Evolutionary conservation across 2,888 invertebrate species (phyloP), one percentile per base, ranked within the genome.

Genomic region (Syrista parreyssii): DNA sequence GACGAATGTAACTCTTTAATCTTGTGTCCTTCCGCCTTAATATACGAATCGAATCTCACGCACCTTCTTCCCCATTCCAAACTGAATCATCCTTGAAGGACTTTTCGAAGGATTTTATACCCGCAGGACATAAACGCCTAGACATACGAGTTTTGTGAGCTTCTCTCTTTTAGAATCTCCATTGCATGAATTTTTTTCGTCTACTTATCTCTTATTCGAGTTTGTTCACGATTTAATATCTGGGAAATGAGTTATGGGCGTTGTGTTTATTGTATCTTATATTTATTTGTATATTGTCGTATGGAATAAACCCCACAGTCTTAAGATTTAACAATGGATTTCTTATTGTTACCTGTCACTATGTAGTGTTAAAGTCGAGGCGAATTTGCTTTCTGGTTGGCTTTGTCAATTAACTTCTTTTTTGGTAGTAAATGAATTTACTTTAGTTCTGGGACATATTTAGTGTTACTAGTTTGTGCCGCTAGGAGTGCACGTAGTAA

Each of bases 211-310:
- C 23, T 15, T 55, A 15, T 15, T 55, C 23, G 23, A 23, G 81
- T 83, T 82, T 79, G 77, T 81, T 76, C 75, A 72, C 78, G n/a
- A 68, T 82, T 77, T 75, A 76, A 55, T 55, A 55, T 23, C 23
- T 23, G 40, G 9, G 9, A 55, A 23, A 55, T 55, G 40, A 55
- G 9, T 55, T 55, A 55, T 55, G 40, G 40, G 40, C 40, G 40
- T 55, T 55, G 40, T 55, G 40, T 55, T 55, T 55, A 55, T 15
- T 23, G 40, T 55, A 55, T 55, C 40, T 55, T 55, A 78, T 84
- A 84, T 84, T 84, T 86, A 84, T 85, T 86, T 84, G 83, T 86
- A 86, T 82, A 86, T 84, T 84, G 79, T 75, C 82, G 80, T 82
- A 83, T 75, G 77, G 78, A 86, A 86, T 85, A 86, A 86, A 86